A percentile compares a stretch with the other conserved stretches of the same genome.
Conservation (phyloP, 2,113 vertebrate species). For the Rhinolophus sinicus region DNA sequence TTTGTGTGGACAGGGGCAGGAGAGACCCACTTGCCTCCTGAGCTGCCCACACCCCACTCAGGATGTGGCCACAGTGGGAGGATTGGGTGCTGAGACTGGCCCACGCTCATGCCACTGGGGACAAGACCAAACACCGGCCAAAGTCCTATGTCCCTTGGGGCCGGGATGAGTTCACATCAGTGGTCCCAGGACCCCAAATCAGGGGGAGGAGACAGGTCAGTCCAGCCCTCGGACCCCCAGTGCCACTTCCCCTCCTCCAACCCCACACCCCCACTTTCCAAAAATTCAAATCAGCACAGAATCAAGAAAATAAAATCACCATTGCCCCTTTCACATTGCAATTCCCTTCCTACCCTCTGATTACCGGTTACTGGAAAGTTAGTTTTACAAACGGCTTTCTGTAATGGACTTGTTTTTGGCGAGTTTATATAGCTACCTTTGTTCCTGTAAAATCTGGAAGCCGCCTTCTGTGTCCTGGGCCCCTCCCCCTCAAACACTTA, state of each 20-base stretch:
- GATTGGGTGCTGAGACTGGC: neutral
- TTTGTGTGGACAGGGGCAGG: neutral
- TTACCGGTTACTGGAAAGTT: constrained; percentile 76
- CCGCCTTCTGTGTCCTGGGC: neutral
- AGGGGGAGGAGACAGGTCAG: neutral
- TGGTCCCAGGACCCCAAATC: neutral
- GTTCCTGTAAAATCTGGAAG: constrained; percentile 77
- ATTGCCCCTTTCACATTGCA: constrained; percentile 52
- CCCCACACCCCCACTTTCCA: neutral
- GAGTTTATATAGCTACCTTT: constrained; percentile 77
- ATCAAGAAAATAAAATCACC: neutral
- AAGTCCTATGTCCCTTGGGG: neutral
- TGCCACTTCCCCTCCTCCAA: accelerated
- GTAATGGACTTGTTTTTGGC: constrained; percentile 78
- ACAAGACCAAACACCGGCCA: neutral
- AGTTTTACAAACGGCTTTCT: constrained; percentile 79
- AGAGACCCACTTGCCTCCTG: accelerated
- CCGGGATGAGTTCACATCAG: too few species aligned
- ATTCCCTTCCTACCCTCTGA: constrained; percentile 54
- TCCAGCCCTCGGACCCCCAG: too few species aligned
- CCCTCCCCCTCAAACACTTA: constrained; percentile 51
- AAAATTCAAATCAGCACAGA: neutral
- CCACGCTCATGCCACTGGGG: accelerated
- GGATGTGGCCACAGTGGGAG: neutral
- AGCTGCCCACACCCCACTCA: neutral